phyloP scores from a whole-genome alignment of 2,888 invertebrate genomes.

The Brachyopa scutellaris region DNA sequence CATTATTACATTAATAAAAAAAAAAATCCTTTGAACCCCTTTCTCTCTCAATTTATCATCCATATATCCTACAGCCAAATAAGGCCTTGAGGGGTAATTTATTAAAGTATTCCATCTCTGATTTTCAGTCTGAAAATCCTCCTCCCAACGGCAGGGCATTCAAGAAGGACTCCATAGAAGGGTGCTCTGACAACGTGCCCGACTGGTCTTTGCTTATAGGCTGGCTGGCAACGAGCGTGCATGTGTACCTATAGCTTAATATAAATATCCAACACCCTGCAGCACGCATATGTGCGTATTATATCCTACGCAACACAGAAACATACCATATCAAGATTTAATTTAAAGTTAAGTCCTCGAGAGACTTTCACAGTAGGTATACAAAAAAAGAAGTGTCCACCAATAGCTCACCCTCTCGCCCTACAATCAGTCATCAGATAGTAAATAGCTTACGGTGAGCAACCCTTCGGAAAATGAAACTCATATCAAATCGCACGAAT shows the following conservation, averaged over 20 bases:
- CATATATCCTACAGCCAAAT: constrained; percentile 28
- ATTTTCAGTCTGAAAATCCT: constrained; percentile 39
- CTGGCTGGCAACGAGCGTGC: neutral
- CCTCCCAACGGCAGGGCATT: constrained; percentile 43
- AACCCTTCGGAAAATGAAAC: constrained; percentile 12
- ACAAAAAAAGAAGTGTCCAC: constrained; percentile 13
- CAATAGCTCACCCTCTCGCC: constrained; percentile 17
- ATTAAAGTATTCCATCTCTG: constrained; percentile 67
- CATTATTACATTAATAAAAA: constrained; percentile 58
- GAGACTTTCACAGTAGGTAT: no score
- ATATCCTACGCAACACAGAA: neutral
- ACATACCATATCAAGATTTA: constrained; percentile 63
- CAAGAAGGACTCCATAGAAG: constrained; percentile 19
- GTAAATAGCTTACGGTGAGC: neutral
- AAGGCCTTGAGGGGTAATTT: constrained; percentile 56
- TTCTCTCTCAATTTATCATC: constrained; percentile 38
- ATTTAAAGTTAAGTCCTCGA: constrained; percentile 67
- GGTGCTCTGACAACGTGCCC: constrained; percentile 8
- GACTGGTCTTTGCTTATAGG: constrained; percentile 34
- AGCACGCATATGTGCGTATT: constrained; percentile 56
- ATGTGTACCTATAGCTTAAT: constrained; percentile 47
- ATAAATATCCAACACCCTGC: constrained; percentile 64
- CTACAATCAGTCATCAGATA: constrained; percentile 67
- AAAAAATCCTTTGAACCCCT: constrained; percentile 29
- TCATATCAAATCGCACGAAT: constrained; percentile 53